Percentiles rank a stretch among this genome's conserved stretches.
phyloP scores from a whole-genome alignment of 2,888 invertebrate genomes.

The Atherix ibis region DNA sequence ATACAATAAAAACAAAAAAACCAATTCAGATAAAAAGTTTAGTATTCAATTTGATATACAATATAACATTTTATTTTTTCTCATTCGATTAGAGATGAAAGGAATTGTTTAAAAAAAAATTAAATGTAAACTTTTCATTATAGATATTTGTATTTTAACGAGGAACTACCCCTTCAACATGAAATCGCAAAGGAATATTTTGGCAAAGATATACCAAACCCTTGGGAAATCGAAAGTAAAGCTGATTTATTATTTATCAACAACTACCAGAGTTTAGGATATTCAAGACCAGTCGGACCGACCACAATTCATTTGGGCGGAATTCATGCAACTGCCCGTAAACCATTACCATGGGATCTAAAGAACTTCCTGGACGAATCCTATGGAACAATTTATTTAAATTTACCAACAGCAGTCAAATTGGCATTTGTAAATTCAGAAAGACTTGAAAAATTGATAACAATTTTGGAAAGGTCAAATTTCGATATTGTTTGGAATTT shows the following conservation, averaged over 20 bases:
- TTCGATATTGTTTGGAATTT: slow-evolving; percentile 16
- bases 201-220: slow-evolving; percentile 14
- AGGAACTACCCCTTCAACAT: slow-evolving; percentile 17
- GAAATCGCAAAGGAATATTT: slow-evolving; percentile 16
- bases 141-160: slow-evolving; percentile 17
- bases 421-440: slow-evolving; percentile 11
- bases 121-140: not conserved
- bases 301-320: slow-evolving; percentile 18
- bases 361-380: slow-evolving; percentile 13
- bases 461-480: slow-evolving; percentile 13
- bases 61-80: too few species aligned
- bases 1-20: too few species aligned
- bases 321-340: slow-evolving; percentile 15
- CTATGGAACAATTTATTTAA: slow-evolving; percentile 14
- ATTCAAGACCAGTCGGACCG: slow-evolving; percentile 16
- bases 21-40: too few species aligned
- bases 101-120: too few species aligned
- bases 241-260: slow-evolving; percentile 17
- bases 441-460: slow-evolving; percentile 15
- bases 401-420: slow-evolving; percentile 13
- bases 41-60: too few species aligned
- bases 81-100: too few species aligned
- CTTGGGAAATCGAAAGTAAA: slow-evolving; percentile 16
- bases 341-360: slow-evolving; percentile 13
- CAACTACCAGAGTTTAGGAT: slow-evolving; percentile 15